Conservation (phyloP, 2,888 invertebrate genomes). For the Pristionchus maxplancki region DNA sequence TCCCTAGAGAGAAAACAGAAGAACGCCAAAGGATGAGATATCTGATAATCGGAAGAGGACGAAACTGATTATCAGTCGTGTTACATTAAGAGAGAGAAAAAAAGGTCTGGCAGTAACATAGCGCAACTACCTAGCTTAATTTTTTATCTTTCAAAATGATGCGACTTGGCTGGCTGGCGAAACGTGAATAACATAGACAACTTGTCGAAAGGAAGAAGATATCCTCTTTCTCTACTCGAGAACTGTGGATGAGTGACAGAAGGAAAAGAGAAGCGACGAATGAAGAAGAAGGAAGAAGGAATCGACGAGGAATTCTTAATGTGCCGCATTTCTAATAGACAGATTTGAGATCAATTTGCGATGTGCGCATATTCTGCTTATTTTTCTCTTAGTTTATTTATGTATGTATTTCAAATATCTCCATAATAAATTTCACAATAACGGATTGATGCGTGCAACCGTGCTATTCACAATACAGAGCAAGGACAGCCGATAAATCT, state of each 20-base stretch:
- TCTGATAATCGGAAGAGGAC: neutral
- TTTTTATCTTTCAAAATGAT: too few relatives aligned
- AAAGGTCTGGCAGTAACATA: too few relatives aligned
- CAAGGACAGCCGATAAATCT: constrained; percentile 18
- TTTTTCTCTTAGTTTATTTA: neutral
- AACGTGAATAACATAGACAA: constrained; percentile 8
- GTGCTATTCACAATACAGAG: constrained; percentile 39
- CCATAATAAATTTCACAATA: neutral
- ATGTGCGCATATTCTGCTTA: neutral
- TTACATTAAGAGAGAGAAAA: too few relatives aligned
- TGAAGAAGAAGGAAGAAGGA: constrained; percentile 10
- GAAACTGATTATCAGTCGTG: neutral
- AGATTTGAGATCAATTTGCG: neutral
- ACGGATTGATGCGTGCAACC: neutral
- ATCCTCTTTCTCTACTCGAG: neutral
- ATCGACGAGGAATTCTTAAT: neutral
- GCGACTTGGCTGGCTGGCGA: neutral
- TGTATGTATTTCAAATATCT: neutral
- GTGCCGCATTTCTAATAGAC: neutral
- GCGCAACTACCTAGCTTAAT: too few relatives aligned
- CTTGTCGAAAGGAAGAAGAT: too few relatives aligned
- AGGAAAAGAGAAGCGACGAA: neutral
- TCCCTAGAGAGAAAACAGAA: constrained; percentile 42
- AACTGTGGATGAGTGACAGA: constrained; percentile 38
- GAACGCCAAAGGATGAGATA: constrained; percentile 1